Conservation (phyloP, 30 jellyfish, hydroid and myxozoan species). For the Aurelia sp. region DNA sequence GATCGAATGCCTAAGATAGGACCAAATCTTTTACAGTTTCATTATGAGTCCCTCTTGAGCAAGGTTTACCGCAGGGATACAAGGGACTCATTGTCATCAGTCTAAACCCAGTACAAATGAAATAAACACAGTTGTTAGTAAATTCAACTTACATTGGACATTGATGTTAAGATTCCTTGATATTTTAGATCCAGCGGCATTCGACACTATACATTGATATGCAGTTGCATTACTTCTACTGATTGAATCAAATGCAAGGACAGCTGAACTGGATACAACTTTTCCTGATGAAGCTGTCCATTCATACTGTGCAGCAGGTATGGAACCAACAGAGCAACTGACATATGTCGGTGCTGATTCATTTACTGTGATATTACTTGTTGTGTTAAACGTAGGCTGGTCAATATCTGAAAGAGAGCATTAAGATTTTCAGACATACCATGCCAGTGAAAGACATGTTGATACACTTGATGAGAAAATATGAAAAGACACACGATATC, state of each 20-base stretch:
- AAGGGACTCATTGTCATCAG: no score
- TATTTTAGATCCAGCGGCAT: slow-evolving; percentile 37
- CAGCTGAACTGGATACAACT: slow-evolving; percentile 12
- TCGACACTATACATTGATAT: slow-evolving; percentile 33
- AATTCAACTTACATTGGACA: slow-evolving; percentile 55
- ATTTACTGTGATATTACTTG: not conserved
- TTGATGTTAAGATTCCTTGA: slow-evolving; percentile 23
- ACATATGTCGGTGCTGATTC: slow-evolving; percentile 8
- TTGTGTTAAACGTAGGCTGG: slow-evolving; percentile 22
- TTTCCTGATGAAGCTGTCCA: slow-evolving; percentile 25
- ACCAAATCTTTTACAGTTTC: no score
- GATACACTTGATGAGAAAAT: no score
- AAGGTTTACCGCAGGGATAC: no score
- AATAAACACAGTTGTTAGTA: no score
- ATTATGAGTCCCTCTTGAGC: no score
- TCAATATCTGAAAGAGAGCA: slow-evolving; percentile 31
- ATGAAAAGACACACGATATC: no score
- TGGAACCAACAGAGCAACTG: not conserved
- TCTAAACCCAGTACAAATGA: no score
- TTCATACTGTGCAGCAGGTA: slow-evolving; percentile 14
- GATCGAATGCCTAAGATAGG: no score
- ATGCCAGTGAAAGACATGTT: no score
- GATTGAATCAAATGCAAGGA: slow-evolving; percentile 25
- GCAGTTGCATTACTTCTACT: slow-evolving; percentile 7
- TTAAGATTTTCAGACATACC: no score